Base-by-base conservation (phyloP, 92 coral and sea anemone species). In the Epizoanthus illoricatus region DNA sequence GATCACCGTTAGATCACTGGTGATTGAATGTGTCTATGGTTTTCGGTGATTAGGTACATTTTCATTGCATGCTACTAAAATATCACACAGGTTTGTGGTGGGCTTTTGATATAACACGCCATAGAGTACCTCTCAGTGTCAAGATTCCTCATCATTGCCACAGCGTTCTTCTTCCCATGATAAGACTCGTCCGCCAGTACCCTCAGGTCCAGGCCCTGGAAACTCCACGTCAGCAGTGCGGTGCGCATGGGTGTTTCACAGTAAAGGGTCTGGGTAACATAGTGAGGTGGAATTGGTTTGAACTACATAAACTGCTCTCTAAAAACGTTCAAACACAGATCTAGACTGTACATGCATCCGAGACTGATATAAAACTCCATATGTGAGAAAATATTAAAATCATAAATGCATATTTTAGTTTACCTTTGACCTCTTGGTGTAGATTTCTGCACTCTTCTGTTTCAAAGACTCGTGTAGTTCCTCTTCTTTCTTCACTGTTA, bases 371-470 rank as follows among this genome's bases (percentile, higher is more conserved):
- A 9, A 28, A 28, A 61, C 65, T 0, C 7, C 65, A 61, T 39
- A 69, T 12, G 19, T 12, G 45, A 13, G 17, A 41, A 75, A 54
- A 2, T 11, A 0, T 17, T 20, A 24, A 18, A 56, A 28, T 18
- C 24, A 4, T 75, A n/a, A 47, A 23, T 10, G 19, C 41, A 2
- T 57, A 7, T 3, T 28, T 4, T 3, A 40, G 20, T 3, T 81
- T 36, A 92, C 99, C 93, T 86, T 87, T 10, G 99, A 97, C 21
- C 99, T 87, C 18, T 89, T 91, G 69, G 92, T 94, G 92, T 97
- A 97, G 45, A 97, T 92, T 69, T 97, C 94, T 47, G 99, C 94
- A 87, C 94, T 97, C 76, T 97, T 97, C 73, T 85, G 93, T 80
- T 92, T 82, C 28, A 97, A 87, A 47, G 93, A 88, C 42, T 83